phyloP scores from a whole-genome alignment of 2,797 vertebrate species.

The Mus caroli region DNA sequence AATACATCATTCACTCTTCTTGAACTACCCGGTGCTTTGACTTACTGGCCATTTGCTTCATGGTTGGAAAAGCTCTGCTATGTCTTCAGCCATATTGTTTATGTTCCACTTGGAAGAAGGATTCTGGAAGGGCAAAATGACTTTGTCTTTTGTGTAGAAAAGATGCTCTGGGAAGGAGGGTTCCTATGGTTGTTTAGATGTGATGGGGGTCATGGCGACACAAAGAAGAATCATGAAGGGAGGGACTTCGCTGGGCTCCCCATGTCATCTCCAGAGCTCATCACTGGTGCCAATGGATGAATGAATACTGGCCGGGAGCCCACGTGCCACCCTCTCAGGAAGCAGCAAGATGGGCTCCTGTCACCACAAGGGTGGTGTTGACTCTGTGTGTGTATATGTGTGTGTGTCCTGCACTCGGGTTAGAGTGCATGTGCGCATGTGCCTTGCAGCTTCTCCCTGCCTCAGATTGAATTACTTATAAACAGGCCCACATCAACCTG shows the following conservation, averaged over 20 bases:
- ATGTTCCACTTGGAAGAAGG: not conserved
- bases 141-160: not conserved
- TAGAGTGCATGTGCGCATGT: not conserved
- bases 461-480: slow-evolving; percentile 82
- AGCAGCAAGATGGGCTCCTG: not conserved
- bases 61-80: not conserved
- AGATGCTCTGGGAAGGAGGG: not conserved
- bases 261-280: not conserved
- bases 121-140: not conserved
- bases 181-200: not conserved
- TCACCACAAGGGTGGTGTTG: not conserved
- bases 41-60: not conserved
- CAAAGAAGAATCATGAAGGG: not conserved
- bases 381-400: not conserved
- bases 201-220: not conserved
- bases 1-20: not conserved
- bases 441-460: slow-evolving; percentile 51
- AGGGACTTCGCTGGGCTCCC: not conserved
- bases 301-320: slow-evolving; percentile 7
- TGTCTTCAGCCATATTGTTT: not conserved
- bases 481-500: slow-evolving; percentile 74
- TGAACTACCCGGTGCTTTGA: not conserved
- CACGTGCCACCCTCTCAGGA: not conserved
- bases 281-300: not conserved
- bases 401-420: rapidly evolving